Evolutionary conservation across 2,888 invertebrate species (phyloP).

Genomic region (Prosopocoilus inquinatus): DNA sequence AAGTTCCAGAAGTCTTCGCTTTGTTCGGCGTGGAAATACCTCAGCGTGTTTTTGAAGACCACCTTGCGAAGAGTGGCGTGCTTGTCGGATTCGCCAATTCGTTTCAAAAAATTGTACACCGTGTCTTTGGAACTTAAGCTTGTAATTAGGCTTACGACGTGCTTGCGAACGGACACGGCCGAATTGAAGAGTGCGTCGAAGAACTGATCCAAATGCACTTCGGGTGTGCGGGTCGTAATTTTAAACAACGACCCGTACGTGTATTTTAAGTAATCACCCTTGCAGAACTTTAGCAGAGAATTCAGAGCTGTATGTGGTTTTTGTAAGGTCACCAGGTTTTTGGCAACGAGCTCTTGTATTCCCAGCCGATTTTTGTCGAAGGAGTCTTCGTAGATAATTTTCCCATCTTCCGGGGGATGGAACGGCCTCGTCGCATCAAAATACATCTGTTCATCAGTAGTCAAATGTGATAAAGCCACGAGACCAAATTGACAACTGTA

Average conservation of each 20-base stretch:
- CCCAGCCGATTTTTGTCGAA: neutral
- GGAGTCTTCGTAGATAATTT: neutral
- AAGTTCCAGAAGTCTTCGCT: conserved; percentile 13
- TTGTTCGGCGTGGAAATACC: conserved; percentile 1
- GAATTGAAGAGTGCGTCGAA: conserved; percentile 7
- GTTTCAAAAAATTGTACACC: conserved; percentile 1
- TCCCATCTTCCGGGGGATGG: neutral
- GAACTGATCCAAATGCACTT: conserved; percentile 1
- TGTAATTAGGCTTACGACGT: conserved; percentile 12
- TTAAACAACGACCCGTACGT: conserved; percentile 8
- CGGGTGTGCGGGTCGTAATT: conserved; percentile 3
- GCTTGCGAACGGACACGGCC: conserved; percentile 17
- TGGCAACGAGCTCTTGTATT: conserved; percentile 3
- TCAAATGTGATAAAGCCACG: neutral
- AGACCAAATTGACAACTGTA: neutral
- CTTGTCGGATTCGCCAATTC: neutral
- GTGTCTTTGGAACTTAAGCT: neutral
- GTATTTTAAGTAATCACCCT: conserved; percentile 16
- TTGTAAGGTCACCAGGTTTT: conserved; percentile 8
- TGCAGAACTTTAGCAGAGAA: conserved; percentile 14
- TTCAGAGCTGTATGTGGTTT: conserved; percentile 1
- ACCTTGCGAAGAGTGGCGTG: neutral
- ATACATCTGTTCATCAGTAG: neutral
- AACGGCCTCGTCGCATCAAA: neutral
- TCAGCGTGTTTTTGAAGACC: conserved; percentile 3